A percentile compares a stretch with the other conserved stretches of the same genome.
Evolutionary conservation across 37 sponge, comb jelly and placozoan genomes (phyloP).

Genomic region (Hormiphora californensis): DNA sequence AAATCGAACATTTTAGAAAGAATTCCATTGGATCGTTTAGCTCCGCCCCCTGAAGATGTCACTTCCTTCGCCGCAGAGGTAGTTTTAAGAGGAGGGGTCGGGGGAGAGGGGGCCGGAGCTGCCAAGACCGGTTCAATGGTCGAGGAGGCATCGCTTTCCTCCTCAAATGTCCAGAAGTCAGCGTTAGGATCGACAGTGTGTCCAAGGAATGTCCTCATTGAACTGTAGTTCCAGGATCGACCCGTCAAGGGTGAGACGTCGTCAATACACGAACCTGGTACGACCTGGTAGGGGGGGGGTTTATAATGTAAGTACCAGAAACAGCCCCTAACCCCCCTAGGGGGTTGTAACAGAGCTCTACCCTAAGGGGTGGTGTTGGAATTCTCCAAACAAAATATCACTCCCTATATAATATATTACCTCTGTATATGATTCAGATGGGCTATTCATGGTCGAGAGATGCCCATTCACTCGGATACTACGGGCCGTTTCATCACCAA

Average conservation of each 20-base stretch:
- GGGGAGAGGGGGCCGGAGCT: not conserved
- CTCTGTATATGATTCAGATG: not conserved
- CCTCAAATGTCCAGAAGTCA: slow-evolving; percentile 46
- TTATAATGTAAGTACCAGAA: too few relatives aligned
- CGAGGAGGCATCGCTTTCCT: slow-evolving; percentile 10
- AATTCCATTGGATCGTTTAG: slow-evolving; percentile 29
- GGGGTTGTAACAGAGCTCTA: too few relatives aligned
- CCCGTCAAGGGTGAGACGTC: slow-evolving; percentile 34
- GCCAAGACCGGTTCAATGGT: not conserved
- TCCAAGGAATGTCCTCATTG: slow-evolving; percentile 16
- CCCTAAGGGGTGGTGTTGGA: too few relatives aligned
- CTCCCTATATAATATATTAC: too few relatives aligned
- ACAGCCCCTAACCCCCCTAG: too few relatives aligned
- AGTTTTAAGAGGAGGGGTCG: not conserved
- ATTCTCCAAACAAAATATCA: too few relatives aligned
- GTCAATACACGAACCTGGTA: not conserved
- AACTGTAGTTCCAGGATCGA: slow-evolving; percentile 20
- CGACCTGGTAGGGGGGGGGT: slow-evolving; percentile 19
- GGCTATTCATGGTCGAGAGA: not conserved
- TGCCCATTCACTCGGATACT: not conserved
- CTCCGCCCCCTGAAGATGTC: not conserved
- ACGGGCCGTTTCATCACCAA: not conserved
- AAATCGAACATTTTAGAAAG: slow-evolving; percentile 49
- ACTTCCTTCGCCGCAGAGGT: not conserved
- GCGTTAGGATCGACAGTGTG: slow-evolving; percentile 40